phyloP scores from a whole-genome alignment of 2,797 vertebrate genomes.

The Lacerta agilis region DNA sequence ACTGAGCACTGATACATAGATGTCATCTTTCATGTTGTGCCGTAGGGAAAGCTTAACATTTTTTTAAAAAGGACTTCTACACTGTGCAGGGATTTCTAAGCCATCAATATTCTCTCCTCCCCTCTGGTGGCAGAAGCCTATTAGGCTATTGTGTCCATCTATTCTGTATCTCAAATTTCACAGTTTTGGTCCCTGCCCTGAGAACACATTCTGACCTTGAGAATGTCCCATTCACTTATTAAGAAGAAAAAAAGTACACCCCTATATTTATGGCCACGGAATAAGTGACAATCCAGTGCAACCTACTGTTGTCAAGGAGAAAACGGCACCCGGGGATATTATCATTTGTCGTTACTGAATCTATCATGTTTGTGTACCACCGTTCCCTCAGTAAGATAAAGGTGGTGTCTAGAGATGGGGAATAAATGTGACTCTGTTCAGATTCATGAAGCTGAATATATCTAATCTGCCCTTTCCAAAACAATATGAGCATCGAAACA shows the following conservation, averaged over 20 bases:
- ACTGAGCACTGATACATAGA: conserved; percentile 43
- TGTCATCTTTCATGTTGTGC: background rate
- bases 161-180: conserved; percentile 2
- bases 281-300: background rate
- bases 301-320: background rate
- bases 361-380: background rate
- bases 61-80: conserved; percentile 6
- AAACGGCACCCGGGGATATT: background rate
- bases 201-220: conserved; percentile 27
- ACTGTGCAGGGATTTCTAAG: conserved; percentile 10
- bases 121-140: conserved; percentile 49
- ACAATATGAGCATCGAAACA: too few relatives aligned
- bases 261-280: background rate
- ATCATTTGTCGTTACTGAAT: background rate
- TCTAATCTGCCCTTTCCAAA: too few relatives aligned
- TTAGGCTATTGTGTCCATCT: conserved; percentile 20
- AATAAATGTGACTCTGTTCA: too few relatives aligned
- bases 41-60: conserved; percentile 50
- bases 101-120: background rate
- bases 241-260: conserved; percentile 28
- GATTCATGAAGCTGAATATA: too few relatives aligned
- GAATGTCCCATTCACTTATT: conserved; percentile 14
- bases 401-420: too few relatives aligned
- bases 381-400: background rate
- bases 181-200: background rate